Conservation (phyloP, 2,113 vertebrate species). For the Myodes glareolus region DNA sequence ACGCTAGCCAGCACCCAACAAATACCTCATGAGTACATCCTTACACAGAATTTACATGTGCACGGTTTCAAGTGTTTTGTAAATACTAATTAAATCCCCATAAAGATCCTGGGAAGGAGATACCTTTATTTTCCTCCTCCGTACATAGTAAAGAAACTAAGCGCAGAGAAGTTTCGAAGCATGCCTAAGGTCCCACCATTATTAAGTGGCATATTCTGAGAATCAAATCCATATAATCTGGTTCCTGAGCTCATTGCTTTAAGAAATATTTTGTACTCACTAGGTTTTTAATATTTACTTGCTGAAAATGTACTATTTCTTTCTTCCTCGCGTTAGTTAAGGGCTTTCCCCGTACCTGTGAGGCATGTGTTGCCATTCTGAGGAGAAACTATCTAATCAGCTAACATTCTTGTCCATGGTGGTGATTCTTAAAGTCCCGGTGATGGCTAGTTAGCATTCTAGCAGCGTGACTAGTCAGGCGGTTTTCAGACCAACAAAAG, state of each 20-base stretch:
- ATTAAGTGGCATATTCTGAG: not conserved
- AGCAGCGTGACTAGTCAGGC: not conserved
- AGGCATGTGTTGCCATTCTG: not conserved
- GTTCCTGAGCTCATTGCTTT: not conserved
- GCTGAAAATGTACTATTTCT: not conserved
- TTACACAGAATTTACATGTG: not conserved
- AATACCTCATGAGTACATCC: not conserved
- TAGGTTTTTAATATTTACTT: not conserved
- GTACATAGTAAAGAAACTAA: not conserved
- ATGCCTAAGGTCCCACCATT: not conserved
- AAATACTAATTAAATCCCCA: conserved; percentile 22
- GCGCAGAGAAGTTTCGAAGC: not conserved
- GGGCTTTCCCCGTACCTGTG: not conserved
- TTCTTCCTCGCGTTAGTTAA: not conserved
- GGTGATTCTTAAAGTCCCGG: not conserved
- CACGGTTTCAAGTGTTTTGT: not conserved
- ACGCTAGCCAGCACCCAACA: not conserved
- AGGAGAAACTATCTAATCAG: not conserved
- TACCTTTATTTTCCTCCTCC: not conserved
- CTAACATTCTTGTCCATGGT: not conserved
- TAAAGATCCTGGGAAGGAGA: not conserved
- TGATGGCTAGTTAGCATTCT: not conserved
- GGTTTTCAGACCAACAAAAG: not conserved
- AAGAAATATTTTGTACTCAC: not conserved
- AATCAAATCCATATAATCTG: not conserved